These are phyloP conservation scores for Druon quercuslanigerum DNA, from an alignment of 1,140 invertebrate species.

Conservation along the genomic window DNA sequence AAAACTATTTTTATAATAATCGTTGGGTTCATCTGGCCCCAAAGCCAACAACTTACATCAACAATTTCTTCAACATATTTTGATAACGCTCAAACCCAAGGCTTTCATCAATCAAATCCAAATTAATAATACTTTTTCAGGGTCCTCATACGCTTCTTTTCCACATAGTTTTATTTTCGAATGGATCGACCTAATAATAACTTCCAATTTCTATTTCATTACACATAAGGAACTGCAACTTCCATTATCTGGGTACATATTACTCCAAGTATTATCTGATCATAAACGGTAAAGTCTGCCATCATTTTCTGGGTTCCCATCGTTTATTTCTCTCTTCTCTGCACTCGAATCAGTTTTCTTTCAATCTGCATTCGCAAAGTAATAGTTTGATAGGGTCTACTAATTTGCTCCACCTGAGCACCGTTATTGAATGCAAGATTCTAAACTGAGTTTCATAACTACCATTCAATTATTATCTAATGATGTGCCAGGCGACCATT, in stretches of 20 bases:
- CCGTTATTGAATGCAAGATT: slow-evolving; percentile 17
- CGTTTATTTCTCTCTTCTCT: slow-evolving; percentile 18
- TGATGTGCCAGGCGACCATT: slow-evolving; percentile 12
- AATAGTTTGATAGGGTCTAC: slow-evolving; percentile 18
- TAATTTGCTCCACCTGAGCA: slow-evolving; percentile 10
- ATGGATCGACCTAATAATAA: too few species aligned
- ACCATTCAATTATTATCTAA: slow-evolving; percentile 28
- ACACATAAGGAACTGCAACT: background rate
- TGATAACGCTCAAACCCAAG: too few species aligned
- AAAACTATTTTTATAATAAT: too few species aligned
- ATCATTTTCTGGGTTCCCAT: slow-evolving; percentile 11
- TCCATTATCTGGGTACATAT: background rate
- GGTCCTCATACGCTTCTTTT: too few species aligned
- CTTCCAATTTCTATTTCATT: too few species aligned
- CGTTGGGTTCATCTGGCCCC: too few species aligned
- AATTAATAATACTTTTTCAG: too few species aligned
- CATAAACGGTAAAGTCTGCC: background rate
- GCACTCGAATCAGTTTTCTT: slow-evolving; percentile 12
- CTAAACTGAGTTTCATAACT: background rate
- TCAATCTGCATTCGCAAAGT: slow-evolving; percentile 22
- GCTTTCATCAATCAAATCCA: too few species aligned
- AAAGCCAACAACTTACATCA: too few species aligned
- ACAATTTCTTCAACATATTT: too few species aligned
- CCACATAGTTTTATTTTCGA: too few species aligned
- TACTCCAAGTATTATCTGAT: background rate